Evolutionary conservation across 2,797 vertebrate genomes (phyloP).

Genomic region (Mionectes olivaceus): DNA sequence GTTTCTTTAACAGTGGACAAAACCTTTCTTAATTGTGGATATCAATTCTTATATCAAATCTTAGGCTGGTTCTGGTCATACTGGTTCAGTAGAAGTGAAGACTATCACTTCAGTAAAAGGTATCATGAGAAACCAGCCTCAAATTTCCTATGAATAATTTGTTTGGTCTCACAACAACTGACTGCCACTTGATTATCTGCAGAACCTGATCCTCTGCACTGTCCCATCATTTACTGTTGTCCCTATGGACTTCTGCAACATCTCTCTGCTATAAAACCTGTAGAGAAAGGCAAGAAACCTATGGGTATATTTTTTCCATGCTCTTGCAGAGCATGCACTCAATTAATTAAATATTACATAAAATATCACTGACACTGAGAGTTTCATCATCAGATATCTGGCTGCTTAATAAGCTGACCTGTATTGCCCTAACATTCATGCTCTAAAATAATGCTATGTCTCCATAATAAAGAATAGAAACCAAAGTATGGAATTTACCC

Average conservation of each 20-base stretch:
- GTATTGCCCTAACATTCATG: neutral
- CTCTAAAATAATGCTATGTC: neutral
- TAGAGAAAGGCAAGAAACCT: neutral
- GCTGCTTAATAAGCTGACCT: neutral
- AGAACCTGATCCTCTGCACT: neutral
- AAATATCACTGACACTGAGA: neutral
- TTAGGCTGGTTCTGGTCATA: neutral
- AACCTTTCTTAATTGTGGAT: neutral
- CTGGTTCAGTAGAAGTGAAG: fast-evolving
- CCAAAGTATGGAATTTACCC: neutral
- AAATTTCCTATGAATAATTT: conserved; percentile 23
- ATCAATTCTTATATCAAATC: neutral
- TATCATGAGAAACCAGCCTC: neutral
- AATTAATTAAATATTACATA: neutral
- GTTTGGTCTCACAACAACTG: neutral
- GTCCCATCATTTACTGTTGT: neutral
- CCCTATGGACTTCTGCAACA: neutral
- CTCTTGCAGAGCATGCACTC: neutral
- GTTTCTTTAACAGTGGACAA: neutral
- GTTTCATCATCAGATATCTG: neutral
- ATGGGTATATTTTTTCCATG: neutral
- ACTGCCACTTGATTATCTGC: neutral
- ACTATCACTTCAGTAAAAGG: neutral
- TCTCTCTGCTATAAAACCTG: neutral
- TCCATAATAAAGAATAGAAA: neutral